Evolutionary conservation across 2,888 invertebrate species (phyloP).

Genomic region (Lathronympha strigana): DNA sequence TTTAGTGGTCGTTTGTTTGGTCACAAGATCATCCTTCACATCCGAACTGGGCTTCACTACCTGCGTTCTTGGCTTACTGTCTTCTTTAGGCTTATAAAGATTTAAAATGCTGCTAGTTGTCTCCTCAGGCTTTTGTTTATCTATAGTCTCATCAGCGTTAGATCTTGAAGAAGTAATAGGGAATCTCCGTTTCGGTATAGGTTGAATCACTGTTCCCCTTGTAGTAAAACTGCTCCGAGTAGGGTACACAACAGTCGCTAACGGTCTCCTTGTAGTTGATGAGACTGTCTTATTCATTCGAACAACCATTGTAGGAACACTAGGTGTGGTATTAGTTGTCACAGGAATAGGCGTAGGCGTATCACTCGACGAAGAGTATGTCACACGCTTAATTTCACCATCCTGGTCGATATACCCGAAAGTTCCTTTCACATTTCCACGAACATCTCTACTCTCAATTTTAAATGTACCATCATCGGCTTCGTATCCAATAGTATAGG

Average conservation of each 20-base stretch:
- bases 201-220: constrained; percentile 86
- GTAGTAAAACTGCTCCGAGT: constrained; percentile 82
- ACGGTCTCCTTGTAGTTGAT: constrained; percentile 83
- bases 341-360: constrained; percentile 69
- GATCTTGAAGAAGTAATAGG: constrained; percentile 64
- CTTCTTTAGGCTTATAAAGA: constrained; percentile 69
- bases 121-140: constrained; percentile 61
- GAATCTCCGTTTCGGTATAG: constrained; percentile 84
- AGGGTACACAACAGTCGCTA: constrained; percentile 79
- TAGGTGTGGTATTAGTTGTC: constrained; percentile 64
- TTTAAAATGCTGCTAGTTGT: constrained; percentile 68
- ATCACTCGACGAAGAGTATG: constrained; percentile 86
- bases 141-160: constrained; percentile 60
- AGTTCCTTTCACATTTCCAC: constrained; percentile 92
- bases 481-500: constrained; percentile 93
- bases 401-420: constrained; percentile 91
- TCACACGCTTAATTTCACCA: constrained; percentile 91
- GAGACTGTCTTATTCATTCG: constrained; percentile 77
- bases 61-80: constrained; percentile 66
- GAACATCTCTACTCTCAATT: constrained; percentile 91
- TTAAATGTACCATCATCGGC: constrained; percentile 94
- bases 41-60: constrained; percentile 68
- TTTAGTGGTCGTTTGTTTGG: constrained; percentile 73
- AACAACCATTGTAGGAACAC: constrained; percentile 75
- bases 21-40: constrained; percentile 67